Evolutionary conservation across 2,113 vertebrate species (phyloP), one percentile per base, ranked within the genome.

Genomic region (Nannospalax galili): DNA sequence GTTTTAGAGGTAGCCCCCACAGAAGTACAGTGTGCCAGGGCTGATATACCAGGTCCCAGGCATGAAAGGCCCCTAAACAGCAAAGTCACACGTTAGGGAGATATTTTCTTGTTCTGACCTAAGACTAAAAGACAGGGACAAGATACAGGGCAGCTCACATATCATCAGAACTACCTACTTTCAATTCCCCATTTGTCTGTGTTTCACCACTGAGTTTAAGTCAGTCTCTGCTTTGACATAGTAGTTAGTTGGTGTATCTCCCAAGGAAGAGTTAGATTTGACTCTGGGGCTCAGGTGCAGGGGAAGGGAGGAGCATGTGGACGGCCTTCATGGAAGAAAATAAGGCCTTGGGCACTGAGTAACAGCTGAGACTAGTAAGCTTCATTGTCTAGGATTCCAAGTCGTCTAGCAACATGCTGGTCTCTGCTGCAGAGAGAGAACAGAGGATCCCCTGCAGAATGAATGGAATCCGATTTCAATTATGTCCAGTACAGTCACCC

Each of bases 401-500:
- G 90, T 95, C 17, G 12, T 96, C 91, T 88, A 92, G 90, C 87
- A 92, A 95, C 93, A 97, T 94, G 82, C 85, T 35, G 80, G 85
- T 78, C 74, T 94, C 74, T 92, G 85, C 88, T 64, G 30, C 81
- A 65, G 73, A 84, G 48, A 96, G 42, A 96, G 88, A 94, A 96
- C 92, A 95, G 84, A 81, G 87, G 65, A 97, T 89, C 67, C 87
- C 88, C 62, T 16, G 48, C 81, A 96, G 90, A 96, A 97, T 95
- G 95, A 96, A 91, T 82, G 78, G 88, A 97, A 94, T 97, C 88
- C 88, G 85, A 97, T 96, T 97, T 97, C 93, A 96, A 95, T 96
- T 97, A 97, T 52, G 7, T 92, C 93, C 79, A 88, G 81, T 86
- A 82, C 65, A 97, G 90, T 92, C 90, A 92, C 62, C 74, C 88